A percentile compares a stretch with the other conserved stretches of the same genome.
phyloP scores from a whole-genome alignment of 2,888 invertebrate genomes.

The Orgyia antiqua region DNA sequence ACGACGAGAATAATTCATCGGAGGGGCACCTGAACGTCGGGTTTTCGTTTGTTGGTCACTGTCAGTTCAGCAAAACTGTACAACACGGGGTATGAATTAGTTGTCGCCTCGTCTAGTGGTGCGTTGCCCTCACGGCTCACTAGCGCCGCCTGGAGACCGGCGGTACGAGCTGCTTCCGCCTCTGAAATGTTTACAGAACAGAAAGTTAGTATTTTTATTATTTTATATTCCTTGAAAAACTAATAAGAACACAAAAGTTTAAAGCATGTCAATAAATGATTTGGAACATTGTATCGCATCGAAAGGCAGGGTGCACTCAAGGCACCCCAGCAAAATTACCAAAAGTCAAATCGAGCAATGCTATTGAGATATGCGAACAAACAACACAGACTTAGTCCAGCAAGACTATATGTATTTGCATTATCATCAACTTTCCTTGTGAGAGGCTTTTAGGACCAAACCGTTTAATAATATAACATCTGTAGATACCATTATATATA shows the following conservation, averaged over 20 bases:
- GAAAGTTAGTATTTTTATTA: not conserved
- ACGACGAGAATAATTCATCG: constrained; percentile 29
- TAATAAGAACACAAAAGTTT: not conserved
- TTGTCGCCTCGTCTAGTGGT: constrained; percentile 79
- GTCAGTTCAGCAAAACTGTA: constrained; percentile 80
- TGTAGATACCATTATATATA: too few relatives aligned
- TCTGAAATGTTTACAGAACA: constrained; percentile 72
- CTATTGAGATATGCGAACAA: too few relatives aligned
- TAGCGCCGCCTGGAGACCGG: constrained; percentile 83
- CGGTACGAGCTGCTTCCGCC: constrained; percentile 87
- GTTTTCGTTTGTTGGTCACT: constrained; percentile 64
- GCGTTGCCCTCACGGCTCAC: constrained; percentile 89
- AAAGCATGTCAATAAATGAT: too few relatives aligned
- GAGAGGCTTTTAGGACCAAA: too few relatives aligned
- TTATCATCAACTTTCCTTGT: too few relatives aligned
- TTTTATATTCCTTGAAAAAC: not conserved
- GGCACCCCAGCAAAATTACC: too few relatives aligned
- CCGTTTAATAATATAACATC: too few relatives aligned
- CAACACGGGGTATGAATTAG: constrained; percentile 72
- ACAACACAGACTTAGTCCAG: too few relatives aligned
- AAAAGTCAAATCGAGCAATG: too few relatives aligned
- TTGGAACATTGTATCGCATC: too few relatives aligned
- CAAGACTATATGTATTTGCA: too few relatives aligned
- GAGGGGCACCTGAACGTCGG: constrained; percentile 57
- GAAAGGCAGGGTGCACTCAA: too few relatives aligned